phyloP scores from a whole-genome alignment of 2,888 invertebrate genomes.

The Arrhopalites spinosus region DNA sequence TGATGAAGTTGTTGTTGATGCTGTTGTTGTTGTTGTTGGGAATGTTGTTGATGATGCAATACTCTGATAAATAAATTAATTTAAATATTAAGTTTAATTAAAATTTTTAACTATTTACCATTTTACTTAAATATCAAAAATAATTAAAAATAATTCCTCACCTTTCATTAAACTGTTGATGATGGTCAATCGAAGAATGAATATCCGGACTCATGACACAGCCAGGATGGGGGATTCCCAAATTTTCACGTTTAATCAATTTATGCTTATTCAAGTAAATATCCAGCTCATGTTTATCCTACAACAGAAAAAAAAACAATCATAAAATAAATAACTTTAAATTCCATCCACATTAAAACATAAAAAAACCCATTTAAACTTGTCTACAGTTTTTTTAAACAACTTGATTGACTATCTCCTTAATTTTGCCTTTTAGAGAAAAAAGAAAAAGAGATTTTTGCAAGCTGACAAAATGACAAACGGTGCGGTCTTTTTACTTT shows the following conservation, averaged over 20 bases:
- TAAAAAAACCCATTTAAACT: no score
- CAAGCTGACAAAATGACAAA: slow-evolving; percentile 5
- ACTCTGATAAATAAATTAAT: no score
- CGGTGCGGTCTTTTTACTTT: neutral
- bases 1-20: slow-evolving; percentile 39
- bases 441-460: neutral
- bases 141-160: no score
- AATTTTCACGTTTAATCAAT: slow-evolving; percentile 45
- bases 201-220: slow-evolving; percentile 40
- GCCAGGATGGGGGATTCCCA: slow-evolving; percentile 17
- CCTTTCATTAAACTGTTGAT: no score
- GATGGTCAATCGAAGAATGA: slow-evolving; percentile 31
- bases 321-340: no score
- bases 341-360: no score
- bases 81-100: no score
- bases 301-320: neutral
- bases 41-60: slow-evolving; percentile 38
- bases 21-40: slow-evolving; percentile 30
- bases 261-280: slow-evolving; percentile 54
- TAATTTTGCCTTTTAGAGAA: slow-evolving; percentile 1
- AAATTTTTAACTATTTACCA: no score
- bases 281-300: slow-evolving; percentile 55
- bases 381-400: no score
- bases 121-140: no score
- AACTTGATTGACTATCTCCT: neutral